These are phyloP conservation scores for Drosophila lacteicornis DNA, from an alignment of 1,140 invertebrate species.

Conservation along the genomic window DNA sequence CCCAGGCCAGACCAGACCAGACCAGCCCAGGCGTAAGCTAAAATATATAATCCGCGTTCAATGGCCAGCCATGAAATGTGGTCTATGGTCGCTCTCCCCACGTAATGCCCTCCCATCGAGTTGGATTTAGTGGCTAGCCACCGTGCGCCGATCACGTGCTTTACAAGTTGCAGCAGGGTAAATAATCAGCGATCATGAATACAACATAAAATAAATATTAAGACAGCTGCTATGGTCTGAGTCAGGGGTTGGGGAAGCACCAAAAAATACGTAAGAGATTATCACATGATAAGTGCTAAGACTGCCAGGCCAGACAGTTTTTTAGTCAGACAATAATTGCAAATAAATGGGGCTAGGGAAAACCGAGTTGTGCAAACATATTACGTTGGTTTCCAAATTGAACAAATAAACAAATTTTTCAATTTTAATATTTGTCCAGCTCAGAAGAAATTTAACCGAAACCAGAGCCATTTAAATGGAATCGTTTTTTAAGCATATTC, in stretches of 20 bases:
- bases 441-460: neutral
- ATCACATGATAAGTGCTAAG: constrained; percentile 24
- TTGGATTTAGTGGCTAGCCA: constrained; percentile 3
- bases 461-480: constrained; percentile 38
- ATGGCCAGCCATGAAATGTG: constrained; percentile 39
- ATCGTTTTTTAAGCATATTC: constrained; percentile 25
- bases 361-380: constrained; percentile 28
- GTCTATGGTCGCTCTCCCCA: constrained; percentile 22
- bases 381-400: constrained; percentile 19
- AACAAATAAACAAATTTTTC: constrained; percentile 23
- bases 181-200: constrained; percentile 31
- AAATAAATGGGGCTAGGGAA: constrained; percentile 8
- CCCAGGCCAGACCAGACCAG: constrained; percentile 14
- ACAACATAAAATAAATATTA: constrained; percentile 26
- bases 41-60: constrained; percentile 54
- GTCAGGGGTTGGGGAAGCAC: constrained; percentile 34
- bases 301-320: neutral
- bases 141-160: constrained; percentile 37
- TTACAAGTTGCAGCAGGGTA: constrained; percentile 1
- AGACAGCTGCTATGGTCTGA: constrained; percentile 35
- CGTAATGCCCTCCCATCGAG: neutral
- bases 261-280: constrained; percentile 16
- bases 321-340: constrained; percentile 13
- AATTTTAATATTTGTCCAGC: constrained; percentile 26
- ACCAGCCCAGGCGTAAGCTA: constrained; percentile 28